These are phyloP conservation scores for Diploscapter pachys DNA, from an alignment of 1,140 invertebrate genomes.

Conservation along the genomic window DNA sequence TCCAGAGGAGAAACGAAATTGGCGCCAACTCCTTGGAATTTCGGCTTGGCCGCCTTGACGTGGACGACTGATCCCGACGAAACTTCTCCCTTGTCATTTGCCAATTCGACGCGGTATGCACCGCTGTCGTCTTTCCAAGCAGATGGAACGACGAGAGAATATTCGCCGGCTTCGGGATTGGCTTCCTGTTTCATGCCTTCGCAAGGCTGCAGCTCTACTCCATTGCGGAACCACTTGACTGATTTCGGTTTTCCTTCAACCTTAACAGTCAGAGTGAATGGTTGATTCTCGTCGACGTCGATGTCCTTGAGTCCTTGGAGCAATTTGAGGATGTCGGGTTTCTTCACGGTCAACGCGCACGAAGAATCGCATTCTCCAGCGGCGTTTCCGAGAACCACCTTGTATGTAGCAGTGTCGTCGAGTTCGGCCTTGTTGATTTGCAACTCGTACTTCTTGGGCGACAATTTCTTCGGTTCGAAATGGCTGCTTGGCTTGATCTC, in stretches of 20 bases:
- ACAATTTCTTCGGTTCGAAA: slow-evolving; percentile 46
- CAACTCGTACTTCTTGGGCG: slow-evolving; percentile 57
- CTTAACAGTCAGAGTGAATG: slow-evolving; percentile 41
- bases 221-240: slow-evolving; percentile 67
- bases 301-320: slow-evolving; percentile 50
- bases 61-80: slow-evolving; percentile 53
- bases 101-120: slow-evolving; percentile 55
- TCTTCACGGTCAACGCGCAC: slow-evolving; percentile 46
- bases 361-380: slow-evolving; percentile 53
- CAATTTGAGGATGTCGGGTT: slow-evolving; percentile 51
- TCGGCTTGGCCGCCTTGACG: slow-evolving; percentile 45
- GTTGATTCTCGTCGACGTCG: slow-evolving; percentile 51
- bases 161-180: slow-evolving; percentile 48
- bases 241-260: slow-evolving; percentile 47
- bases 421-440: slow-evolving; percentile 46
- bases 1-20: slow-evolving; percentile 51
- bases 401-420: slow-evolving; percentile 55
- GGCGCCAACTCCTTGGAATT: slow-evolving; percentile 38
- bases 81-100: slow-evolving; percentile 52
- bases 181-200: slow-evolving; percentile 68
- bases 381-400: slow-evolving; percentile 51
- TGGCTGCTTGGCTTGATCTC: slow-evolving; percentile 50
- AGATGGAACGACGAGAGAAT: slow-evolving; percentile 44
- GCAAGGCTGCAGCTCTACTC: slow-evolving; percentile 73
- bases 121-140: slow-evolving; percentile 47